Evolutionary conservation across 64 coral and sea anemone species (phyloP).

Genomic region (Trachythela sp.): DNA sequence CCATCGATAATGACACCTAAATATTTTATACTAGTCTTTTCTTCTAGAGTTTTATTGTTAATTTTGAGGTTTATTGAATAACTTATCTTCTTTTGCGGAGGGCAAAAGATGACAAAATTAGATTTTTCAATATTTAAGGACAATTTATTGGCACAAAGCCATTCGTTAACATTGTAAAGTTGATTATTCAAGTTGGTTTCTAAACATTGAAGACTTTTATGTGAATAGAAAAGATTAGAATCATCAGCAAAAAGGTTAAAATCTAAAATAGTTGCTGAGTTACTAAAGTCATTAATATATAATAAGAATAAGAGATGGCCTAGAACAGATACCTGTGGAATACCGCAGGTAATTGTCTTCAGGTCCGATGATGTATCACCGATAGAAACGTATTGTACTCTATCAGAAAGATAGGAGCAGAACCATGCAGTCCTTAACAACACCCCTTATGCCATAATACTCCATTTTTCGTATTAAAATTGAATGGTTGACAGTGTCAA

Average conservation of each 20-base stretch:
- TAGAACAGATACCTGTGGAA: neutral
- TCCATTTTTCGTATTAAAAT: slow-evolving; percentile 10
- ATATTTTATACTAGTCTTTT: neutral
- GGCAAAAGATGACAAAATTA: neutral
- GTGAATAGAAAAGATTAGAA: neutral
- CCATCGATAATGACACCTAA: neutral
- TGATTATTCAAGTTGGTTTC: neutral
- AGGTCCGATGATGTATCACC: neutral
- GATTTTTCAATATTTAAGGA: slow-evolving; percentile 4
- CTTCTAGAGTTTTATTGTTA: neutral
- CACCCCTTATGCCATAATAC: slow-evolving; percentile 26
- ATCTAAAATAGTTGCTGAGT: neutral
- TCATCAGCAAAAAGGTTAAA: slow-evolving; percentile 10
- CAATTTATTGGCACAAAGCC: neutral
- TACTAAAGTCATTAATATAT: neutral
- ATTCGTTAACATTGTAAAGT: neutral
- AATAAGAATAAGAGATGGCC: neutral
- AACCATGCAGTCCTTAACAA: slow-evolving; percentile 33
- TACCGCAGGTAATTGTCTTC: neutral
- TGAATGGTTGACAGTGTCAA: neutral
- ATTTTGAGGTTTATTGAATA: neutral
- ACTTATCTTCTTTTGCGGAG: neutral
- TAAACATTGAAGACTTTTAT: neutral
- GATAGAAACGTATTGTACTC: neutral
- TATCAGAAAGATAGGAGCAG: slow-evolving; percentile 5